phyloP scores from a whole-genome alignment of 2,113 vertebrate genomes.

The Cromileptes altivelis region DNA sequence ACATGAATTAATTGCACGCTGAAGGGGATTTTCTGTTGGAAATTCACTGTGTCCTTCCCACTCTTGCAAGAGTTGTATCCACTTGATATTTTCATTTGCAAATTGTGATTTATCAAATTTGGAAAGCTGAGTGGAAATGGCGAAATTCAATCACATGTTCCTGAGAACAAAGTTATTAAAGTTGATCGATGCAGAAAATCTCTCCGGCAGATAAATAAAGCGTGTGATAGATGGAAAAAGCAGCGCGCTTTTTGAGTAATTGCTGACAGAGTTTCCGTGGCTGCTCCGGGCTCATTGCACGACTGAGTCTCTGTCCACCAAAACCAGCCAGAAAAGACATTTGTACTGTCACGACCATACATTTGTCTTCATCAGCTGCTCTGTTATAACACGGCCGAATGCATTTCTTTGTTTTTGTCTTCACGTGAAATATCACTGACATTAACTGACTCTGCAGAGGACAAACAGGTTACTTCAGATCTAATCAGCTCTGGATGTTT shows the following conservation, averaged over 20 bases:
- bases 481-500: slow-evolving; percentile 43
- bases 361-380: slow-evolving; percentile 59
- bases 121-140: slow-evolving; percentile 55
- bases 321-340: slow-evolving; percentile 40
- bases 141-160: slow-evolving; percentile 56
- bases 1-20: slow-evolving; percentile 13
- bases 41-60: slow-evolving; percentile 14
- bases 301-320: slow-evolving; percentile 33
- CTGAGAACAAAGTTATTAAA: slow-evolving; percentile 49
- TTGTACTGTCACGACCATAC: slow-evolving; percentile 16
- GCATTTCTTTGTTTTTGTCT: slow-evolving; percentile 46
- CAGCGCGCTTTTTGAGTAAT: slow-evolving; percentile 53
- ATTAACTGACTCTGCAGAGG: slow-evolving; percentile 42
- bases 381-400: slow-evolving; percentile 35
- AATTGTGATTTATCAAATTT: slow-evolving; percentile 62
- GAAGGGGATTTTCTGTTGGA: slow-evolving; percentile 32
- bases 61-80: neutral
- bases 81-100: slow-evolving; percentile 41
- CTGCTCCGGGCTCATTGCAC: slow-evolving; percentile 48
- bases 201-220: slow-evolving; percentile 50
- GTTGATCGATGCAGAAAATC: slow-evolving; percentile 58
- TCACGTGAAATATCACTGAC: slow-evolving; percentile 45
- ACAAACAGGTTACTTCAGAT: slow-evolving; percentile 59
- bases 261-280: slow-evolving; percentile 51
- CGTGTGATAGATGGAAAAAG: slow-evolving; percentile 56